Percentiles rank a stretch among this genome's conserved stretches.
phyloP scores from a whole-genome alignment of 2,113 vertebrate genomes.

The Rhinolophus sinicus region DNA sequence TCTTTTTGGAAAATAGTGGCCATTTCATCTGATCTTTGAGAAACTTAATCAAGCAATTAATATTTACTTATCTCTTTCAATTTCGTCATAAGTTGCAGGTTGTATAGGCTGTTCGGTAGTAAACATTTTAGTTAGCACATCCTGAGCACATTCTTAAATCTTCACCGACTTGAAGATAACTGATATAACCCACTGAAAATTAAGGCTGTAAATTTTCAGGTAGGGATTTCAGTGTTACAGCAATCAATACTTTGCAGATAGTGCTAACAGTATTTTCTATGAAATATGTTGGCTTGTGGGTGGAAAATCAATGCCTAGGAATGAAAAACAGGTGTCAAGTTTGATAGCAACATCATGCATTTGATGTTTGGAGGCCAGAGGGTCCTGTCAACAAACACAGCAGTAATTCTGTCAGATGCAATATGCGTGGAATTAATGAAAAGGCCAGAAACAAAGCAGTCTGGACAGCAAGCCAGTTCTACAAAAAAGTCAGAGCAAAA shows the following conservation, averaged over 20 bases:
- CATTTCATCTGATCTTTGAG: slow-evolving; percentile 5
- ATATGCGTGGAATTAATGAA: slow-evolving; percentile 76
- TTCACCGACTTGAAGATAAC: slow-evolving; percentile 79
- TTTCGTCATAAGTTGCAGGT: slow-evolving; percentile 56
- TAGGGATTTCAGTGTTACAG: slow-evolving; percentile 78
- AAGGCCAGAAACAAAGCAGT: slow-evolving; percentile 69
- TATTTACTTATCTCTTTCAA: slow-evolving; percentile 62
- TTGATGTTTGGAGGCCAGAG: slow-evolving; percentile 72
- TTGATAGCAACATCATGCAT: slow-evolving; percentile 78
- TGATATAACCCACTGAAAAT: slow-evolving; percentile 83
- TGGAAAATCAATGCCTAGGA: slow-evolving; percentile 83
- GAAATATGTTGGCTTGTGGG: slow-evolving; percentile 78
- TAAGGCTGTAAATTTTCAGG: slow-evolving; percentile 85
- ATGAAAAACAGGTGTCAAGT: slow-evolving; percentile 84
- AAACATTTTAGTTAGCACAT: slow-evolving; percentile 72
- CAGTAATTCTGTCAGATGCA: slow-evolving; percentile 79
- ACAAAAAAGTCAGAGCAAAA: neutral
- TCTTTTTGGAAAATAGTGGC: slow-evolving; percentile 14
- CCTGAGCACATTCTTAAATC: slow-evolving; percentile 78
- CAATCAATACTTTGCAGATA: slow-evolving; percentile 87
- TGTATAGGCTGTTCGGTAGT: slow-evolving; percentile 31
- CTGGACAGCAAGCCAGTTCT: slow-evolving; percentile 16
- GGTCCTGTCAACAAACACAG: slow-evolving; percentile 76
- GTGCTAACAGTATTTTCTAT: slow-evolving; percentile 82
- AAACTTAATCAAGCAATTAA: slow-evolving; percentile 43